Evolutionary conservation across 2,888 invertebrate species (phyloP), one percentile per base, ranked within the genome.

Genomic region (Sepiola atlantica): DNA sequence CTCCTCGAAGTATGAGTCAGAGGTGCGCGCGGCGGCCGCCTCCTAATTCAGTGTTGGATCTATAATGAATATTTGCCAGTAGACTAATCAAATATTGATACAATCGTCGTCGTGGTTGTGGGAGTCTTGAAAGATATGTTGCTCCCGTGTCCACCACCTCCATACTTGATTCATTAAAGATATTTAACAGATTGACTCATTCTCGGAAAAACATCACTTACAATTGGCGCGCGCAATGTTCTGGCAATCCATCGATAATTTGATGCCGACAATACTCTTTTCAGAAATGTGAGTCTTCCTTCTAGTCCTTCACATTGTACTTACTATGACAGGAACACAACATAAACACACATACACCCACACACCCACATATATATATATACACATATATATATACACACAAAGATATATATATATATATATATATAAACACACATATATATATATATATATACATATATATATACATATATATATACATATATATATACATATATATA

Each of bases 61-160:
- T 77, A 77, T 77, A 77, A 77, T 77, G 77, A 77, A 77, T 77
- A n/a, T 77, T 77, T 77, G 77, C 77, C 77, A 77, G 77, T 77
- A n/a, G 14, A 77, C 77, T 77, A 77, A 77, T 77, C 77, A 77
- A 77, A 77, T 77, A 77, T 77, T 77, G 77, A 77, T 77, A 77
- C 77, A 77, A 14, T 77, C 77, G 77, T 16, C 77, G n/a, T 61
- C 61, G 28, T 77, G 3, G 61, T 61, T 24, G 77, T 77, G 0
- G 77, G n/a, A 2, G 77, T 77, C 77, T 77, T 77, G 77, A 77
- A n/a, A n/a, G 18, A n/a, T n/a, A n/a, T 32, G 18, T 32, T 14
- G n/a, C n/a, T 77, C 18, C n/a, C 77, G 32, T 77, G 32, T 32
- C 77, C 77, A 4, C 77, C 77, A 16, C 77, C n/a, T 77, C 0